Conservation (phyloP, 2,888 invertebrate genomes). For the Pollenia labialis region DNA sequence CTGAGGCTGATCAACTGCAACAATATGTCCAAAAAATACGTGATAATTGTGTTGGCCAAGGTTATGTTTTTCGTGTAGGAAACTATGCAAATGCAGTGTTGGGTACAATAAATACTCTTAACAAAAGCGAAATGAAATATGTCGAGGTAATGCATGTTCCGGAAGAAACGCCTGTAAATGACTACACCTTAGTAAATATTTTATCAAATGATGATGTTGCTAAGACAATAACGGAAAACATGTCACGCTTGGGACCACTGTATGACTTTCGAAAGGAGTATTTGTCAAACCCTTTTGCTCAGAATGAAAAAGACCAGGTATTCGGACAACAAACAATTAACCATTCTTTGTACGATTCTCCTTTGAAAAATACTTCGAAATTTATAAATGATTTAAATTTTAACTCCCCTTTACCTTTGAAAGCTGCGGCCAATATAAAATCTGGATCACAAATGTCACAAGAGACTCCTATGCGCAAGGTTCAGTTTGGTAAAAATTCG, state of each 20-base stretch:
- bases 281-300: conserved; percentile 85
- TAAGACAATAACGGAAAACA: conserved; percentile 76
- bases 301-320: conserved; percentile 85
- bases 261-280: conserved; percentile 87
- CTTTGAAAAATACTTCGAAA: conserved; percentile 71
- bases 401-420: conserved; percentile 81
- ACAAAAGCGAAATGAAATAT: conserved; percentile 55
- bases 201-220: conserved; percentile 79
- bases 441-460: conserved; percentile 81
- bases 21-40: conserved; percentile 87
- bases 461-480: conserved; percentile 83
- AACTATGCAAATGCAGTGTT: conserved; percentile 81
- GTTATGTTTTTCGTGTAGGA: conserved; percentile 88
- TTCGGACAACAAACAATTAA: conserved; percentile 49
- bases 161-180: conserved; percentile 76
- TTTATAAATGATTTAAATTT: conserved; percentile 76
- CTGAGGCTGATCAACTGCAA: conserved; percentile 85
- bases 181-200: conserved; percentile 77
- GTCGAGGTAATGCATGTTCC: conserved; percentile 75
- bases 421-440: conserved; percentile 78
- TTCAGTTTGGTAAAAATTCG: conserved; percentile 81
- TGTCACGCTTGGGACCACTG: conserved; percentile 85
- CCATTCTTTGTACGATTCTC: conserved; percentile 20
- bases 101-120: conserved; percentile 79
- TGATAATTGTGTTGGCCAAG: conserved; percentile 90